Conservation (phyloP, 2,113 vertebrate species). For the Rhizomys pruinosus region DNA sequence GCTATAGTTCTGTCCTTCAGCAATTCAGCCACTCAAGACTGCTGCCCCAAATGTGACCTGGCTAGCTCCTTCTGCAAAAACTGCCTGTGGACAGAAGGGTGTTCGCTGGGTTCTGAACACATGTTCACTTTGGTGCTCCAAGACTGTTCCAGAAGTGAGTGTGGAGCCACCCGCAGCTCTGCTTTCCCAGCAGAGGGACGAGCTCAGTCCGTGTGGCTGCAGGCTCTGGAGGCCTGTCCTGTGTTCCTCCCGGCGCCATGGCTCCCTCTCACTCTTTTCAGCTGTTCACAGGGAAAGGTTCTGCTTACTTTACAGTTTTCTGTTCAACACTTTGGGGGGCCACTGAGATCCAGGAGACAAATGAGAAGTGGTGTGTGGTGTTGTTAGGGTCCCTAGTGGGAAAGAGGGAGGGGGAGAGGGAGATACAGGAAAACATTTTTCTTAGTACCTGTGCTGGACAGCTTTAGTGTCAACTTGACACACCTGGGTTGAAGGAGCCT, state of each 20-base stretch:
- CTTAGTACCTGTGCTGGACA: too few relatives aligned
- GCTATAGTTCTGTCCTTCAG: not conserved
- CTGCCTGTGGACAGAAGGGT: not conserved
- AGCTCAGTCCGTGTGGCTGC: not conserved
- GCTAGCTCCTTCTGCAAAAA: not conserved
- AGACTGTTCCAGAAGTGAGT: not conserved
- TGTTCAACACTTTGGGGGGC: slow-evolving; percentile 43
- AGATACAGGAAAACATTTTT: not conserved
- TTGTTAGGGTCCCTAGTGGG: not conserved
- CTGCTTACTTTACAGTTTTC: slow-evolving; percentile 56
- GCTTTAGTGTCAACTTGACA: too few relatives aligned
- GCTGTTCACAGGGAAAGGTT: too few relatives aligned
- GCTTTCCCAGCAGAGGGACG: not conserved
- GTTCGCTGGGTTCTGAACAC: not conserved
- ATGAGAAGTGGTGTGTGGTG: slow-evolving; percentile 47
- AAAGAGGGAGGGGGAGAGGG: fast-evolving
- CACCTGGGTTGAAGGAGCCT: too few relatives aligned
- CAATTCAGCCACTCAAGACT: not conserved
- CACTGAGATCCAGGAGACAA: slow-evolving; percentile 44
- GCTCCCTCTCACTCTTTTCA: not conserved
- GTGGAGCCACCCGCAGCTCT: too few relatives aligned
- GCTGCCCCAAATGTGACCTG: fast-evolving
- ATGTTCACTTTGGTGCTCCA: not conserved
- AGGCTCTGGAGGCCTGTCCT: not conserved
- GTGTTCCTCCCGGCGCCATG: too few relatives aligned